These are phyloP conservation scores for Pocota personata DNA, from an alignment of 2,888 invertebrate species.

Conservation along the genomic window DNA sequence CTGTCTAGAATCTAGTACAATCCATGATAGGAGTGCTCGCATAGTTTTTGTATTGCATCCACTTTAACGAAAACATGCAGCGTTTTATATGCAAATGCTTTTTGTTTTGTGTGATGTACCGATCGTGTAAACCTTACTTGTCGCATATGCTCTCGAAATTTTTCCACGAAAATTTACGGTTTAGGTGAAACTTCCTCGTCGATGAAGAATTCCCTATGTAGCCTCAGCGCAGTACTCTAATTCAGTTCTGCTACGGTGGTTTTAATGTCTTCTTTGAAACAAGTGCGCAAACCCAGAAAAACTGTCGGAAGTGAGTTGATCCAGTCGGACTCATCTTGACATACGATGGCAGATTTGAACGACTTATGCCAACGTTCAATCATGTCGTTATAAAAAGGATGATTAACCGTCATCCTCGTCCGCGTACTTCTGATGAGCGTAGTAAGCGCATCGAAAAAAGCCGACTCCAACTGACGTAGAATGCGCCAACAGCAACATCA, in stretches of 20 bases:
- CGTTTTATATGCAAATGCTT: neutral
- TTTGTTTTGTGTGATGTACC: slow-evolving; percentile 23
- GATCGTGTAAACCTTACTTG: slow-evolving; percentile 26
- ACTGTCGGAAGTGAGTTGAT: slow-evolving; percentile 76
- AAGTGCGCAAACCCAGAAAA: slow-evolving; percentile 77
- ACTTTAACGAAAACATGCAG: neutral
- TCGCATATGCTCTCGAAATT: slow-evolving; percentile 37
- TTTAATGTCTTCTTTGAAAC: slow-evolving; percentile 76
- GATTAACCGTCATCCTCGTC: neutral
- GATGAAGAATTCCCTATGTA: slow-evolving; percentile 73
- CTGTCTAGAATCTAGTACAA: too few species aligned
- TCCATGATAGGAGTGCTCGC: neutral
- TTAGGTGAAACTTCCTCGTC: slow-evolving; percentile 43
- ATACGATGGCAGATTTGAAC: slow-evolving; percentile 68
- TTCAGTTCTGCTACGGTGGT: slow-evolving; percentile 77
- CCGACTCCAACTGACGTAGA: neutral
- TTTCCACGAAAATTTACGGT: slow-evolving; percentile 34
- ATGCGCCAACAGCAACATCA: neutral
- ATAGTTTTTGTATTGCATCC: neutral
- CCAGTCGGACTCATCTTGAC: slow-evolving; percentile 76
- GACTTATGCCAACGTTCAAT: slow-evolving; percentile 60
- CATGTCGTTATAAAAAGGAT: slow-evolving; percentile 77
- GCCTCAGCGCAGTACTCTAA: slow-evolving; percentile 75
- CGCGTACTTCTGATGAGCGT: neutral
- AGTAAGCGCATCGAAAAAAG: neutral